A percentile compares a stretch with the other conserved stretches of the same genome.
Conservation (phyloP, 2,888 invertebrate genomes). For the Lepidochitona cinerea region DNA sequence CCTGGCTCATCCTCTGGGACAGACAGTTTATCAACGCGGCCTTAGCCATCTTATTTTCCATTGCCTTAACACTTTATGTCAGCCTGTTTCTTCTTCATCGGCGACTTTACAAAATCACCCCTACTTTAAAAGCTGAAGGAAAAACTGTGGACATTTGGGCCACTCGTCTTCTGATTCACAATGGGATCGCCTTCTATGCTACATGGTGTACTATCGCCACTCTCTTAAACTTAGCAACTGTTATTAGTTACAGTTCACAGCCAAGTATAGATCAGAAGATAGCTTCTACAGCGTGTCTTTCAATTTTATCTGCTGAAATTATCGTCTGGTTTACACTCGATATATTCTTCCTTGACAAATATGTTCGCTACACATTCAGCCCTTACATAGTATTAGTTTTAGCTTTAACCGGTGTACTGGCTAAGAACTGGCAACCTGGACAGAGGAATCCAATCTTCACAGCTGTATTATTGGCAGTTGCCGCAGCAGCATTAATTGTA, state of each 20-base stretch:
- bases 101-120: conserved; percentile 40
- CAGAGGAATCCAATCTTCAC: conserved; percentile 49
- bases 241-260: conserved; percentile 40
- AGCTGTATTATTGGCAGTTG: conserved; percentile 40
- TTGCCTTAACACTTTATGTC: conserved; percentile 48
- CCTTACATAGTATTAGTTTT: conserved; percentile 61
- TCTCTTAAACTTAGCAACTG: conserved; percentile 59
- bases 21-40: conserved; percentile 46
- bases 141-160: conserved; percentile 54
- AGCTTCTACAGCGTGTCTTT: conserved; percentile 50
- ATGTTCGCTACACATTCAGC: conserved; percentile 62
- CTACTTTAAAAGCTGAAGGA: conserved; percentile 26
- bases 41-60: conserved; percentile 37
- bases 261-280: conserved; percentile 28
- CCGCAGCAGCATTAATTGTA: conserved; percentile 11
- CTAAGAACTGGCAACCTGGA: conserved; percentile 42
- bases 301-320: conserved; percentile 48
- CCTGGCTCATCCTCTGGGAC: conserved; percentile 62
- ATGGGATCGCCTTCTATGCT: conserved; percentile 64
- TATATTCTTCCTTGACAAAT: conserved; percentile 54
- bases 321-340: conserved; percentile 55
- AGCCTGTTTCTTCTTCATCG: conserved; percentile 47
- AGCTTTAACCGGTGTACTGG: conserved; percentile 54
- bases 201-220: conserved; percentile 63
- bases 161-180: conserved; percentile 57